Base-by-base conservation (phyloP, 2,113 vertebrate genomes). In the Sigmodon hispidus region DNA sequence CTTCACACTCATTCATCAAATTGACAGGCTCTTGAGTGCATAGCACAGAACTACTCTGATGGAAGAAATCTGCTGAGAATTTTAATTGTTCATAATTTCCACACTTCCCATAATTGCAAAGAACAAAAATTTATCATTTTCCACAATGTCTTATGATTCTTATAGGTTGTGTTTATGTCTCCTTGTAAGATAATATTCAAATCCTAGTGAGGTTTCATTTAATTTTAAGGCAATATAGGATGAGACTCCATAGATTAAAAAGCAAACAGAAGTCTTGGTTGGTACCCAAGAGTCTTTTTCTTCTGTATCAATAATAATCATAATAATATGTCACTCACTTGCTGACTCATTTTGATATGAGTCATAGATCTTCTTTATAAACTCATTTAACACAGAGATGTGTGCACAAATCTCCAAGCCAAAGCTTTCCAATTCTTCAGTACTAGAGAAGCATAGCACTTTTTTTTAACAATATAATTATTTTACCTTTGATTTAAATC, bases 121-220 rank as follows among this genome's bases (percentile, higher is more conserved):
- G 77, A 86, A 88, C 29, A 52, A 55, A 77, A 92, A 81, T 34
- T 63, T 61, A 26, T 59, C 59, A 55, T 87, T 90, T 93, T 77
- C 76, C 17, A 34, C 73, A 26, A 22, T 84, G 13, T 73, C 59
- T 92, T 92, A 80, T 90, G 80, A 77, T 17, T 65, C n/a, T 86
- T 89, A 93, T 81, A 90, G 13, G 24, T 59, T 36, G 5, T 85
- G 9, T 65, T 94, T 93, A 79, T 89, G 87, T 50, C 24, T 63
- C 29, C 34, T 91, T 11, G 26, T 61, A 89, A 93, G 36, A 57
- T 96, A 75, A 90, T 19, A 4, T 91, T 88, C 84, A 94, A 84
- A 91, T 87, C 91, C n/a, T 50, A 94, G 0, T 90, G 52, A 94
- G 40, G 9, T 87, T 91, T 90, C 57, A 36, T 72, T 94, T 91